Evolutionary conservation across 1,140 invertebrate species (phyloP), one percentile per base, ranked within the genome.

Genomic region (Drosophila persimilis): DNA sequence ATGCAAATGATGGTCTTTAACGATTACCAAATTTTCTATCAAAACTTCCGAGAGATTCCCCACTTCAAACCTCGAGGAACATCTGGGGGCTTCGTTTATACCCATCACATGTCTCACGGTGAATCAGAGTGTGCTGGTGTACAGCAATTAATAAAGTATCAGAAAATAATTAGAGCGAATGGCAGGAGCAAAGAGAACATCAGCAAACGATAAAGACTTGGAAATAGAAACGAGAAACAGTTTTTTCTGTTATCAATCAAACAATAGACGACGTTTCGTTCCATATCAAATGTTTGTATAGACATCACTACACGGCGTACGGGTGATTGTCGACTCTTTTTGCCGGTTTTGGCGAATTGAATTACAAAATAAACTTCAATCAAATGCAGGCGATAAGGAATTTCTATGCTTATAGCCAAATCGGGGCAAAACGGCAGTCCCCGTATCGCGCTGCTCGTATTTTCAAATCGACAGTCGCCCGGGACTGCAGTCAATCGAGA

Each of bases 351-450:
- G 58, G 74, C 83, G 60, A 83, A 78, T 54, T 60, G 69, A 69
- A 77, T 83, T 83, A 88, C 75, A 88, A 88, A 83, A 76, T 79
- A 75, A 88, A 88, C 74, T 81, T 56, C 62, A 76, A 88, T 88
- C 80, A 75, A 83, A 79, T 77, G 77, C 57, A 60, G 31, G 69
- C 46, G 83, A 88, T 88, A 88, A 88, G 71, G 52, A 57, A 46
- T 85, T 80, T 71, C 69, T 65, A 69, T 22, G 55, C 46, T 59
- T 74, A 64, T 79, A 83, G 39, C 78, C 75, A 83, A 83, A 79
- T 81, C 59, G 79, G 63, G 66, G 24, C 60, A 72, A 45, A 52
- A 17, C 70, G 39, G 51, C 41, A 46, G 44, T 62, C 44, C 20
- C 22, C 35, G 57, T 61, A 61, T 58, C 54, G 50, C 51, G 11